Percentiles rank a stretch among this genome's conserved stretches.
These are phyloP conservation scores for Rhineura floridana DNA, from an alignment of 2,113 vertebrate species.

Conservation along the genomic window DNA sequence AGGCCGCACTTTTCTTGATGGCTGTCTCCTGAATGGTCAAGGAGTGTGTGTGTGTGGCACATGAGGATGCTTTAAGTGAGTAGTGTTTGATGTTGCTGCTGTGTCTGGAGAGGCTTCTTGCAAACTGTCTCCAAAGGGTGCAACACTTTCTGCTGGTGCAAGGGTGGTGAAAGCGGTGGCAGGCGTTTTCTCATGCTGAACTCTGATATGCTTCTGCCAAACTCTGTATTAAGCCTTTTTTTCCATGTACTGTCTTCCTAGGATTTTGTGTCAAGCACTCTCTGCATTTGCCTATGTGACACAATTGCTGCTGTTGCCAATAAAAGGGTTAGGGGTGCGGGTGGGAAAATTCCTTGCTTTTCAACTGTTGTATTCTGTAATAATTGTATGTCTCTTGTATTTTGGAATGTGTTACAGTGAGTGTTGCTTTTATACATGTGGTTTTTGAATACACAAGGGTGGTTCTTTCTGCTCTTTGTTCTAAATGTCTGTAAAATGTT, in stretches of 20 bases:
- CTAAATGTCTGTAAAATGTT: slow-evolving; percentile 68
- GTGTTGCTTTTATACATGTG: slow-evolving; percentile 65
- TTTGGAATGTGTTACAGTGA: slow-evolving; percentile 57
- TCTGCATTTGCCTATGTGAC: slow-evolving; percentile 50
- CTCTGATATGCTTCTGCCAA: slow-evolving; percentile 35
- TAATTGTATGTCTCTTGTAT: slow-evolving; percentile 44
- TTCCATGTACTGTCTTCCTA: slow-evolving; percentile 40
- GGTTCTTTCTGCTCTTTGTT: slow-evolving; percentile 65
- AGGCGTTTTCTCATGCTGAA: slow-evolving; percentile 35
- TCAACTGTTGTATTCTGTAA: slow-evolving; percentile 56
- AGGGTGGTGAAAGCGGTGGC: not conserved
- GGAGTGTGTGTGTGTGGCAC: accelerated
- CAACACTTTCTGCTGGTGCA: not conserved
- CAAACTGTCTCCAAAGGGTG: slow-evolving; percentile 2
- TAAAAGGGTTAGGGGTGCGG: slow-evolving; percentile 2
- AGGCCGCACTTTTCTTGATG: not conserved
- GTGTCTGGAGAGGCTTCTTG: not conserved
- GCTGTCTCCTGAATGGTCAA: slow-evolving; percentile 25
- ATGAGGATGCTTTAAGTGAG: not conserved
- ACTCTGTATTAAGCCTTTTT: slow-evolving; percentile 44
- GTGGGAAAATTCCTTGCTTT: slow-evolving; percentile 1
- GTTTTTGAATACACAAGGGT: slow-evolving; percentile 60
- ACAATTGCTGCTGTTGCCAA: slow-evolving; percentile 59
- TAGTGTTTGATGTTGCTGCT: slow-evolving; percentile 16
- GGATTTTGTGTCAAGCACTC: slow-evolving; percentile 41